Evolutionary conservation across 1,140 invertebrate genomes (phyloP).

Genomic region (Caenorhabditis remanei): DNA sequence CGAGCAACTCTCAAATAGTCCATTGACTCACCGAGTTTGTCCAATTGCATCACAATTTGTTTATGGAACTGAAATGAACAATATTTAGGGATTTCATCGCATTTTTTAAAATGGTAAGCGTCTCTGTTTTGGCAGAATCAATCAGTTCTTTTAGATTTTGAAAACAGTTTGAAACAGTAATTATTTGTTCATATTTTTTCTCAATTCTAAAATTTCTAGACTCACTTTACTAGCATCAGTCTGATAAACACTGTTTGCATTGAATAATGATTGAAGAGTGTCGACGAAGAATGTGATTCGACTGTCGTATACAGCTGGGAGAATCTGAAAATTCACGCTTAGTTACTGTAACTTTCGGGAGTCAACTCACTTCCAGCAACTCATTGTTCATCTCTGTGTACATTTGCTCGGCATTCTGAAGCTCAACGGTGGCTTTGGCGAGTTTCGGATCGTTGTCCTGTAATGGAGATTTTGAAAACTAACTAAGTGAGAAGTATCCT

Average conservation of each 20-base stretch:
- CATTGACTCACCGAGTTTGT: conserved; percentile 65
- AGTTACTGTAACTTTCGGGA: background rate
- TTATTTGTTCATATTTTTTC: too few relatives aligned
- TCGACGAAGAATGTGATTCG: conserved; percentile 67
- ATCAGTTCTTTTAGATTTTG: too few relatives aligned
- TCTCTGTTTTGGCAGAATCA: too few relatives aligned
- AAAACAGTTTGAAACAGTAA: too few relatives aligned
- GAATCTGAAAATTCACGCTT: conserved; percentile 38
- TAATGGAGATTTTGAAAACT: background rate
- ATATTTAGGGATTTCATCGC: too few relatives aligned
- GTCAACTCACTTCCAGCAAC: conserved; percentile 54
- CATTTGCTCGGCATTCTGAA: conserved; percentile 58
- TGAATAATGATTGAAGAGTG: conserved; percentile 66
- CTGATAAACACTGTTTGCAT: conserved; percentile 63
- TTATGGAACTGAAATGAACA: conserved; percentile 64
- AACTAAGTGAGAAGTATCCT: background rate
- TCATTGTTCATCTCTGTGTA: conserved; percentile 67
- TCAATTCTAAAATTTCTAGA: too few relatives aligned
- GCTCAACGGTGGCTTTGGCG: conserved; percentile 63
- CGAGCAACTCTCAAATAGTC: conserved; percentile 65
- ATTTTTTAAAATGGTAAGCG: too few relatives aligned
- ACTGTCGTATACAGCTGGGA: conserved; percentile 65
- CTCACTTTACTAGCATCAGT: conserved; percentile 62
- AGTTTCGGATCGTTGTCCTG: conserved; percentile 67
- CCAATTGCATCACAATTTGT: conserved; percentile 65